Evolutionary conservation across 2,797 vertebrate species (phyloP).

Genomic region (Danio kyathit): DNA sequence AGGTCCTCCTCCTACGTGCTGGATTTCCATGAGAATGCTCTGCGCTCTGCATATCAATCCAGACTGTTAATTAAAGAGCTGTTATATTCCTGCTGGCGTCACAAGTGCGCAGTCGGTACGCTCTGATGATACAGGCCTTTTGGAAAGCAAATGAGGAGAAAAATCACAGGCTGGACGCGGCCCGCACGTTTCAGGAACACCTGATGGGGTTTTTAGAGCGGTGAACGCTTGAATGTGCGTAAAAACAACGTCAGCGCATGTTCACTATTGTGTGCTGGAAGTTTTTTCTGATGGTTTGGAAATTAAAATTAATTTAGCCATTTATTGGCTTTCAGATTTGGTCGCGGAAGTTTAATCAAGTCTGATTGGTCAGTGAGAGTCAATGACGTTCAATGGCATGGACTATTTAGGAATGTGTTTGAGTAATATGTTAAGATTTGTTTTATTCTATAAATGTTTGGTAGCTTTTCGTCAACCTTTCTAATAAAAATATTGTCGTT

Average conservation of each 20-base stretch:
- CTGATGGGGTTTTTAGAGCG: neutral
- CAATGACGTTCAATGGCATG: no score
- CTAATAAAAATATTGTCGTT: no score
- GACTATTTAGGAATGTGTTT: no score
- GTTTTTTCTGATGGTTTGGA: neutral
- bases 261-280: neutral
- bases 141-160: conserved; percentile 83
- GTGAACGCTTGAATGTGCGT: neutral
- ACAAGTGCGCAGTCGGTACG: conserved; percentile 63
- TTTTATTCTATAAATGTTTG: no score
- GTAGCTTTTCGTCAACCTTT: no score
- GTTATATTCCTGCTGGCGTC: conserved; percentile 80
- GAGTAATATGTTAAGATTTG: no score
- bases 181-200: conserved; percentile 10
- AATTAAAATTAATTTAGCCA: no score
- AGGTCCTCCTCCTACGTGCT: conserved; percentile 60
- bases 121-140: conserved; percentile 71
- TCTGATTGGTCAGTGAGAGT: no score
- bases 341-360: no score
- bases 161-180: conserved; percentile 64
- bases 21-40: conserved; percentile 84
- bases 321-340: neutral
- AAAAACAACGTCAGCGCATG: neutral
- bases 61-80: conserved; percentile 85
- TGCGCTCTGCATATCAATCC: conserved; percentile 85